Evolutionary conservation across 1,140 invertebrate genomes (phyloP).

Genomic region (Kradibia gibbosae): DNA sequence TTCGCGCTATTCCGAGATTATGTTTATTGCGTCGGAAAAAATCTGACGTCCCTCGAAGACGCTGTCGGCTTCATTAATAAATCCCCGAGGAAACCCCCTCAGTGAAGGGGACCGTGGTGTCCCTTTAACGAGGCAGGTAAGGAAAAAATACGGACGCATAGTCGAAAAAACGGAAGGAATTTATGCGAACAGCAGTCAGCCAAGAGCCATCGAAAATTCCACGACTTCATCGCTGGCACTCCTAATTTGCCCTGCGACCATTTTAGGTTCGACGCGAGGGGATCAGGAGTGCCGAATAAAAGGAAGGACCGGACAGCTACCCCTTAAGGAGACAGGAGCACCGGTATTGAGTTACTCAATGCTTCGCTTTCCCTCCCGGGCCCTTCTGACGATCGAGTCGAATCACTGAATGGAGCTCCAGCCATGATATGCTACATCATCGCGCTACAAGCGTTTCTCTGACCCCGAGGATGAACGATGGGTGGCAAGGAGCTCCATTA

Average conservation of each 20-base stretch:
- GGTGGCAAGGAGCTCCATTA: neutral
- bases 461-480: conserved; percentile 3
- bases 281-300: neutral
- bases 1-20: neutral
- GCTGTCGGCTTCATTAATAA: conserved; percentile 24
- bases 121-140: neutral
- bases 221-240: conserved; percentile 17
- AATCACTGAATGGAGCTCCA: conserved; percentile 17
- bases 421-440: neutral
- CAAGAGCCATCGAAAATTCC: neutral
- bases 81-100: conserved; percentile 6
- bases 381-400: conserved; percentile 40
- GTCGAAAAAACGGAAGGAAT: neutral
- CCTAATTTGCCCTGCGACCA: neutral
- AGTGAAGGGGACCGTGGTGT: neutral
- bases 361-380: too few relatives aligned
- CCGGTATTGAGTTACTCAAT: neutral
- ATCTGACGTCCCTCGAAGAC: neutral
- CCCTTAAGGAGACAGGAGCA: neutral
- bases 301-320: neutral
- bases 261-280: too few relatives aligned
- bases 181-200: neutral
- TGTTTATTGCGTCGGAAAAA: conserved; percentile 25
- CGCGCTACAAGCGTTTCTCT: neutral
- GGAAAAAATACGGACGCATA: neutral